phyloP scores from a whole-genome alignment of 2,797 vertebrate genomes.

The Chromis chromis region DNA sequence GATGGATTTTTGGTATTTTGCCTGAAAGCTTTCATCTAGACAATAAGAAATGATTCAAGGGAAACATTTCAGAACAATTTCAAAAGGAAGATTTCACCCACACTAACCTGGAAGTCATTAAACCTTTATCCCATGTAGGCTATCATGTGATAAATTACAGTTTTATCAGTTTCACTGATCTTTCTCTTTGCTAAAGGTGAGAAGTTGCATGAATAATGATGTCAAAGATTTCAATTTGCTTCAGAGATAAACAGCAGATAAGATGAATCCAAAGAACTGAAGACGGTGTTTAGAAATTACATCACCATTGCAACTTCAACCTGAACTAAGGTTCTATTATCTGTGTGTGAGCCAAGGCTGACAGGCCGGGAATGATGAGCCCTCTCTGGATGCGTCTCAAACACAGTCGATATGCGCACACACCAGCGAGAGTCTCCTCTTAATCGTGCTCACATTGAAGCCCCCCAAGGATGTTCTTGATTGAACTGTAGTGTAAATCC shows the following conservation, averaged over 20 bases:
- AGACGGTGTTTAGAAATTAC: constrained; percentile 31
- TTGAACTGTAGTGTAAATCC: constrained; percentile 41
- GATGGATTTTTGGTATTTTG: not conserved
- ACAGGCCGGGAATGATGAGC: constrained; percentile 30
- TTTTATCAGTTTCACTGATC: constrained; percentile 19
- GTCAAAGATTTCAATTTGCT: constrained; percentile 39
- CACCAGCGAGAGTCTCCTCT: constrained; percentile 14
- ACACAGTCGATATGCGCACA: not conserved
- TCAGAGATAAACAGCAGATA: constrained; percentile 34
- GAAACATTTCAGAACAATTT: constrained; percentile 3
- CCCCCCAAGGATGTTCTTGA: constrained; percentile 24
- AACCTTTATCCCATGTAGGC: not conserved
- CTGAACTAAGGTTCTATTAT: constrained; percentile 22
- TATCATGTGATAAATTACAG: constrained; percentile 27
- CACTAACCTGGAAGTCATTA: not conserved
- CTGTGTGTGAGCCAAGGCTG: constrained; percentile 1
- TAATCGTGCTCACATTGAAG: constrained; percentile 36
- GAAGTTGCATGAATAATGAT: constrained; percentile 36
- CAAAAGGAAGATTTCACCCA: constrained; percentile 16
- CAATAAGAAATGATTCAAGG: not conserved
- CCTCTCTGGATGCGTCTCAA: constrained; percentile 13
- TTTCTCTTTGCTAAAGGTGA: constrained; percentile 19
- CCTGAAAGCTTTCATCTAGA: not conserved
- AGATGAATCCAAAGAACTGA: constrained; percentile 10
- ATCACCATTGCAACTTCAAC: constrained; percentile 45